A percentile compares a stretch with the other conserved stretches of the same genome.
phyloP scores from a whole-genome alignment of 2,113 vertebrate genomes.

The Microcebus ravelobensis region DNA sequence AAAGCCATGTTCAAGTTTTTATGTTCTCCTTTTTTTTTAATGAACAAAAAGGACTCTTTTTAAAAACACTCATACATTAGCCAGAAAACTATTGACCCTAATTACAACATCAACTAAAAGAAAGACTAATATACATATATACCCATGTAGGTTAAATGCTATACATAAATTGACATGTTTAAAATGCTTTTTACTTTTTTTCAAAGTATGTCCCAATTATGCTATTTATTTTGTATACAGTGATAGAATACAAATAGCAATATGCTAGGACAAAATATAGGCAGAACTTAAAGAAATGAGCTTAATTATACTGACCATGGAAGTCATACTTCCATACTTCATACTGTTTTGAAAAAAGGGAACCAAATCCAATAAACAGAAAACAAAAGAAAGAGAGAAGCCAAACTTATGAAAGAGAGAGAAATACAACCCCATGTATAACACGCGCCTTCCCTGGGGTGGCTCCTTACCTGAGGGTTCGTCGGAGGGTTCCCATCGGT shows the following conservation, averaged over 20 bases:
- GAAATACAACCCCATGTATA: fast-evolving
- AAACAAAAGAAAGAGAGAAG: not conserved
- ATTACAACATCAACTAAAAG: not conserved
- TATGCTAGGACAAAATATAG: not conserved
- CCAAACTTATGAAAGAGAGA: fast-evolving
- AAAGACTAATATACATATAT: not conserved
- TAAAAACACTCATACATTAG: not conserved
- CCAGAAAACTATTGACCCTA: not conserved
- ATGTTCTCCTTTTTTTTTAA: not conserved
- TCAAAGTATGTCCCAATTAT: not conserved
- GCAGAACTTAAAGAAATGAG: not conserved
- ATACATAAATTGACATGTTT: not conserved
- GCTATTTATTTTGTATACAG: not conserved
- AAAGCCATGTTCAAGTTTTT: not conserved
- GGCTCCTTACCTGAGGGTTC: slow-evolving; percentile 85
- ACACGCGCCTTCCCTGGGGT: fast-evolving
- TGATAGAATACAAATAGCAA: not conserved
- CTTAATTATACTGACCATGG: not conserved
- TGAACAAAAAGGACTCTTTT: not conserved
- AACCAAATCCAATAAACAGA: not conserved
- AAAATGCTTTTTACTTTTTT: slow-evolving; percentile 6
- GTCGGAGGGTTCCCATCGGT: slow-evolving; percentile 89
- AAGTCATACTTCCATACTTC: not conserved
- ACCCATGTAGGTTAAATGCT: not conserved
- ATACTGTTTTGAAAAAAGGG: not conserved